Conservation (phyloP, 1,140 invertebrate genomes). For the Trypoxylus dichotomus region DNA sequence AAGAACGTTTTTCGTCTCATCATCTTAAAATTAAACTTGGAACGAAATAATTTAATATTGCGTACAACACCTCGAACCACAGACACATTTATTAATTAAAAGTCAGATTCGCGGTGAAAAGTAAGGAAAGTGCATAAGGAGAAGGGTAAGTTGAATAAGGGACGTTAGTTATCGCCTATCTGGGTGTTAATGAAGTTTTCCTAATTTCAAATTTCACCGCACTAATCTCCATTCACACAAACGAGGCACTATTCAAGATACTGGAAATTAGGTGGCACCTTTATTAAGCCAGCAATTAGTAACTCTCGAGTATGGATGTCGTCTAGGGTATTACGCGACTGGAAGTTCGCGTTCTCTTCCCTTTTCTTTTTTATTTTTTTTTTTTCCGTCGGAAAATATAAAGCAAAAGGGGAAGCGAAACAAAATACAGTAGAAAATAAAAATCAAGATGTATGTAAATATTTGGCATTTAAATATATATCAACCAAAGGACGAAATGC, state of each 20-base stretch:
- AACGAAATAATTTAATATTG: background rate
- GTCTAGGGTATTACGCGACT: background rate
- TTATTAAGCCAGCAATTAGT: conserved; percentile 20
- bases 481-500: background rate
- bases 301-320: background rate
- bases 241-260: conserved; percentile 27
- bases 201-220: conserved; percentile 28
- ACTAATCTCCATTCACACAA: conserved; percentile 21
- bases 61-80: background rate
- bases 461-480: background rate
- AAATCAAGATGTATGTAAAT: background rate
- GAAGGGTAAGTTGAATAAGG: background rate
- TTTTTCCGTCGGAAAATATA: background rate
- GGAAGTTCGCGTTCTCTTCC: background rate
- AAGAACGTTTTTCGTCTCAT: too few relatives aligned
- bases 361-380: background rate
- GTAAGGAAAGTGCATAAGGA: background rate
- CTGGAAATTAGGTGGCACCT: conserved; percentile 8
- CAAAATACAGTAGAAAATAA: background rate
- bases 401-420: too few relatives aligned
- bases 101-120: background rate
- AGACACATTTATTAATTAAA: background rate
- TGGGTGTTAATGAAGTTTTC: conserved; percentile 20
- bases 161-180: background rate
- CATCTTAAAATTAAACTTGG: background rate